A percentile compares a stretch with the other conserved stretches of the same genome.
These are phyloP conservation scores for Aptenodytes forsteri DNA, from an alignment of 2,113 vertebrate genomes.

Conservation along the genomic window DNA sequence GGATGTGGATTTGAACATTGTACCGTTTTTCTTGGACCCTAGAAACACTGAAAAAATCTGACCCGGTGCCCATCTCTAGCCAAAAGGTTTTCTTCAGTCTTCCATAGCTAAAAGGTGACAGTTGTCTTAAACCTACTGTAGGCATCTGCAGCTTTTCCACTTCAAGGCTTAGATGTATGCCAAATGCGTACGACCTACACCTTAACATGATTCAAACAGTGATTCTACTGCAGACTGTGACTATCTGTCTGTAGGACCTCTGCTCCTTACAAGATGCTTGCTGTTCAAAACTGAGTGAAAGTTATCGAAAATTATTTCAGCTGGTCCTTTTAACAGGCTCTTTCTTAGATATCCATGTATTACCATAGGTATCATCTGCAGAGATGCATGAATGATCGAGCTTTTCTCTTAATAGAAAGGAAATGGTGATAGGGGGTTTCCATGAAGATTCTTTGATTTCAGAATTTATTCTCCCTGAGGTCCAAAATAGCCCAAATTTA, in stretches of 20 bases:
- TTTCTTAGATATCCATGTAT: conserved; percentile 7
- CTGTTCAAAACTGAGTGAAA: neutral
- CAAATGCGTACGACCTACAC: neutral
- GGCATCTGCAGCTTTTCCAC: neutral
- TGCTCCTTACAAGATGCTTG: neutral
- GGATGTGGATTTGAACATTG: neutral
- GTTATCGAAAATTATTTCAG: neutral
- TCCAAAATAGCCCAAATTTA: conserved; percentile 65
- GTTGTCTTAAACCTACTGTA: neutral
- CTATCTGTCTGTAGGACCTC: neutral
- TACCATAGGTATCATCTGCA: neutral
- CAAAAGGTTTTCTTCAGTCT: neutral
- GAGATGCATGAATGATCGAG: conserved; percentile 40
- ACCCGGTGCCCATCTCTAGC: neutral
- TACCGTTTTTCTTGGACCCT: neutral
- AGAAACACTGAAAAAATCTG: neutral
- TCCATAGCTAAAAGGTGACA: neutral
- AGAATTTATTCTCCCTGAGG: conserved; percentile 64
- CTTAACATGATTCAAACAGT: neutral
- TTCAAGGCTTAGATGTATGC: neutral
- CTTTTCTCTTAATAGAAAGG: conserved; percentile 38
- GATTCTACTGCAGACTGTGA: neutral
- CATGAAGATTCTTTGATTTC: conserved; percentile 62
- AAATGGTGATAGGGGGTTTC: conserved; percentile 63
- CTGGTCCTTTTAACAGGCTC: neutral